Base-by-base conservation (phyloP, 2,888 invertebrate species). In the Marasmarcha lunaedactyla region DNA sequence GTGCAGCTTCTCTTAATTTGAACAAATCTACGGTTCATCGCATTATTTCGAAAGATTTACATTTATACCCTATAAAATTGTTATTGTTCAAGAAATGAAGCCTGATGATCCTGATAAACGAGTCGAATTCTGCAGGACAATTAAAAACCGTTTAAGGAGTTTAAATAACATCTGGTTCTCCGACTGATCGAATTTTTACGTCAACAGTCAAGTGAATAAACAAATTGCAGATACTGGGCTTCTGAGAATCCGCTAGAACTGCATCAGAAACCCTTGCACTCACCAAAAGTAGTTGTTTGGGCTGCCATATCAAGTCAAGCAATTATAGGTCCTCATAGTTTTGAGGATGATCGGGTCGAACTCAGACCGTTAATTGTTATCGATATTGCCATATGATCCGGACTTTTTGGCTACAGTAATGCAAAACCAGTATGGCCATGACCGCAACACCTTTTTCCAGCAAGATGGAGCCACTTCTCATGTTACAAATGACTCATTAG, bases 11-110 rank as follows among this genome's bases (percentile, higher is more conserved):
- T 48, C 36, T 42, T 37, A 45, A 41, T 45, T 44, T 45, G 37
- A 43, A 43, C 42, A 50, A 46, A 45, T 47, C 42, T 37, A 48
- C 43, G 46, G 44, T 51, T 47, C 46, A 48, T 46, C 45, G 46
- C 42, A 50, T 49, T 47, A 45, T 50, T 46, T 41, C 33, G 26
- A 49, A 50, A 48, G 41, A 46, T 27, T 46, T 46, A 42, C 39
- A 48, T 38, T 46, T 45, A 39, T 43, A 47, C 41, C 20, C 20
- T 20, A 46, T 44, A 52, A 49, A 48, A 51, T 48, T 45, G 45
- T 46, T 27, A 44, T 52, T 46, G 50, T 49, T 44, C 48, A 52
- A 49, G 49, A 49, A 43, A 49, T 52, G 37, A 49, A 54, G 48
- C 49, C 50, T 37, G 48, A 52, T 42, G 48, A 52, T 46, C 42